Base-by-base conservation (phyloP, 2,888 invertebrate species). In the Noctua pronuba region DNA sequence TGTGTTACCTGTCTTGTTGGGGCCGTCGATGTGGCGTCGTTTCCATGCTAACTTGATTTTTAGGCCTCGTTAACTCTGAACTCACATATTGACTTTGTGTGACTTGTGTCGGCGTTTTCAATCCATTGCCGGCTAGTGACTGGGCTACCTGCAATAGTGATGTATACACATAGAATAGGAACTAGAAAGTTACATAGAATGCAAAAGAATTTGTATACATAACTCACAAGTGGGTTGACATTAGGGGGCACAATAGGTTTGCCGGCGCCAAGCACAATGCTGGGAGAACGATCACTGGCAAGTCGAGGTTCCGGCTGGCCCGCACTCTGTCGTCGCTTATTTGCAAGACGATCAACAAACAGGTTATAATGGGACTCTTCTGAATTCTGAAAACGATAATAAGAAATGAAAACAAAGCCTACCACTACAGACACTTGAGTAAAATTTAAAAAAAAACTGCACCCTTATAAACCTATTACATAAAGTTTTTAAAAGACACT, bases 321-420 rank as follows among this genome's bases (percentile, higher is more conserved):
- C 10, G 98, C 98, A 79, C 97, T 97, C 91, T 98, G 98, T 35
- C 98, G 96, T 75, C 99, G 96, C 91, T 98, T 98, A 91, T 97
- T 98, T 2, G 98, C 98, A 73, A 99, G 96, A 85, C 97, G 97
- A 83, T 98, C 98, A 83, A 98, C 94, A 91, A 98, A 98, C 93
- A 97, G 95, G 88, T 97, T 97, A 90, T 98, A 98, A 92, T 98
- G 97, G 0, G 98, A 97, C 89, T 98, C 98, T 86, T 98, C 98
- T 0, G 98, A 98, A 82, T 97, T 95, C 97, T 97, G 86, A 38
- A 80, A 83, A 77, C 6, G 21, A 35, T 24, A 73, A 38, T 38
- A 64, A 38, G 13, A 38, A 38, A 16, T 38, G 6, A 35, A 62
- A 1, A 28, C 13, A 16, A n/a, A 28, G 16, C 28, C 58, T 58